Base-by-base conservation (phyloP, 1,140 invertebrate species). In the Rhyacophila brunnea region DNA sequence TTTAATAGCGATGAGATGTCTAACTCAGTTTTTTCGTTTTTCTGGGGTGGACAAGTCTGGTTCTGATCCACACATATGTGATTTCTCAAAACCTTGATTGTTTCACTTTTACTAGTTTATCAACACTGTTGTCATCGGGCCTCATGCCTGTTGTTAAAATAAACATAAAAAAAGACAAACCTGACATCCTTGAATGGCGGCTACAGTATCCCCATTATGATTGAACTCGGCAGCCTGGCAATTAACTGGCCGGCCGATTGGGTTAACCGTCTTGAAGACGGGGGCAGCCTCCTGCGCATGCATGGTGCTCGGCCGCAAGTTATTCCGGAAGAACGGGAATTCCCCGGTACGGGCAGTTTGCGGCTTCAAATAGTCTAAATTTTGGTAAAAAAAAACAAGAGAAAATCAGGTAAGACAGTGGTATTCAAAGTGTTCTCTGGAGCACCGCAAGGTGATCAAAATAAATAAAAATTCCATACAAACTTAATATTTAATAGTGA, bases 161-260 rank as follows among this genome's bases (percentile, higher is more conserved):
- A 35, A 7, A n/a, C 34, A 7, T n/a, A 7, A 35, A n/a, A 35
- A 35, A 38, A 14, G 18, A 42, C 35, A 36, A 32, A 64, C 62
- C 52, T 57, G 57, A 15, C 62, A 64, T 36, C 36, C 20, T 23
- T 53, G 32, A 9, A 58, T 38, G 17, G 18, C 47, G 42, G 32
- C 55, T 11, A 40, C 44, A 19, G 38, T 40, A 15, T 40, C 42
- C 10, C 58, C 38, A 5, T 23, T 14, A 11, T 57, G 40, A 1
- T 43, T 45, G 32, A 38, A 40, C 11, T 59, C 47, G 2, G 34
- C 6, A 11, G 23, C 13, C 4, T 35, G 45, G 34, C 62, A 65
- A 35, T 13, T 19, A 14, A 18, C 46, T 1, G 62, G 62, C 40
- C 50, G 43, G n/a, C 62, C 62, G 23, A 65, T 55, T 1, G 50